Evolutionary conservation across 2,113 vertebrate species (phyloP).

Genomic region (Ictalurus punctatus): DNA sequence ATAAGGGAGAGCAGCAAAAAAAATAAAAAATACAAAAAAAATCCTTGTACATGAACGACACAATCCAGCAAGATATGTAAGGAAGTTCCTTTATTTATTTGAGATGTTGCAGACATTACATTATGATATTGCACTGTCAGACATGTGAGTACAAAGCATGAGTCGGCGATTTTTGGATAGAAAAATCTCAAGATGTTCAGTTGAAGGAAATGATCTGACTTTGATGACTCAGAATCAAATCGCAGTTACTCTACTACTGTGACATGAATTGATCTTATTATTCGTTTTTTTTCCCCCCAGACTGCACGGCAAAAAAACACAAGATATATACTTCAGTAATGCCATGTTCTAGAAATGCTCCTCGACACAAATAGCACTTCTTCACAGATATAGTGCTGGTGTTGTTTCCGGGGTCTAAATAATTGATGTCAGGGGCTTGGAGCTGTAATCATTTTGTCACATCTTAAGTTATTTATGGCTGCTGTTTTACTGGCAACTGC

Average conservation of each 20-base stretch:
- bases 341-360: not conserved
- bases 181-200: not conserved
- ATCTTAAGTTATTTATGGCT: conserved; percentile 1
- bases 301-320: conserved; percentile 12
- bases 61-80: not conserved
- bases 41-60: not conserved
- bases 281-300: not conserved
- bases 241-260: not conserved
- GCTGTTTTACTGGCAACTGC: not conserved
- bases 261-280: not conserved
- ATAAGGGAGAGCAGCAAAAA: not conserved
- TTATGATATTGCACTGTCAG: not conserved
- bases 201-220: not conserved
- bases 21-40: not conserved
- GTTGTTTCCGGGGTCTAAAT: not conserved
- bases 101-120: not conserved
- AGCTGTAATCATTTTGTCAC: conserved; percentile 21
- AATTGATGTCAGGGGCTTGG: conserved; percentile 11
- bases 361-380: conserved; percentile 3
- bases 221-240: not conserved
- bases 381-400: not conserved
- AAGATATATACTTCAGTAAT: not conserved
- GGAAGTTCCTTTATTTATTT: not conserved
- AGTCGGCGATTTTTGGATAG: not conserved
- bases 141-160: not conserved